A percentile compares a stretch with the other conserved stretches of the same genome.
Evolutionary conservation across 2,797 vertebrate genomes (phyloP).

Genomic region (Cyclopterus lumpus): DNA sequence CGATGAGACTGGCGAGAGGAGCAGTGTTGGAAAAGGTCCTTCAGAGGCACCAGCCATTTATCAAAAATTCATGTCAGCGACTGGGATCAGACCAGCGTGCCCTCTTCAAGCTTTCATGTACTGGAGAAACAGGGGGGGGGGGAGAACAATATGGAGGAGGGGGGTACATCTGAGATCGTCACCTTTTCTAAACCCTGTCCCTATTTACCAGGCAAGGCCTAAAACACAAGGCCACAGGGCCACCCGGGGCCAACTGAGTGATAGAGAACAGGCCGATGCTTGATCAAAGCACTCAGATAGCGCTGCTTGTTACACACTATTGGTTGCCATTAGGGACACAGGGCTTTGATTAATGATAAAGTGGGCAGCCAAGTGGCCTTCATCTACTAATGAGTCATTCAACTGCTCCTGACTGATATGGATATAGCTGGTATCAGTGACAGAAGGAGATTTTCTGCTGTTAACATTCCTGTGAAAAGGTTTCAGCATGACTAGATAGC

Average conservation of each 20-base stretch:
- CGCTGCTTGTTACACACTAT: slow-evolving; percentile 51
- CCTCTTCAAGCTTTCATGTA: slow-evolving; percentile 73
- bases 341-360: slow-evolving; percentile 72
- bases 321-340: slow-evolving; percentile 45
- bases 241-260: slow-evolving; percentile 49
- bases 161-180: slow-evolving; percentile 65
- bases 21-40: slow-evolving; percentile 70
- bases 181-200: slow-evolving; percentile 58
- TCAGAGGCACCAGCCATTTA: slow-evolving; percentile 76
- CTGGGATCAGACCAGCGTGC: slow-evolving; percentile 69
- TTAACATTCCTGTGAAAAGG: slow-evolving; percentile 52
- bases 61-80: slow-evolving; percentile 80
- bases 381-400: slow-evolving; percentile 61
- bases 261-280: slow-evolving; percentile 58
- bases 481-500: slow-evolving; percentile 3
- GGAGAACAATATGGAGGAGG: slow-evolving; percentile 29
- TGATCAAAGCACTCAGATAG: slow-evolving; percentile 74
- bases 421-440: slow-evolving; percentile 54
- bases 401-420: slow-evolving; percentile 61
- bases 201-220: slow-evolving; percentile 25
- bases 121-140: slow-evolving; percentile 15
- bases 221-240: slow-evolving; percentile 46
- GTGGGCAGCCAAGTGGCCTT: slow-evolving; percentile 50
- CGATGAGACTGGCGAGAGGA: slow-evolving; percentile 58
- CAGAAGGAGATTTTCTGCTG: slow-evolving; percentile 25